phyloP scores from a whole-genome alignment of 2,113 vertebrate species.

The Oryzias melastigma region DNA sequence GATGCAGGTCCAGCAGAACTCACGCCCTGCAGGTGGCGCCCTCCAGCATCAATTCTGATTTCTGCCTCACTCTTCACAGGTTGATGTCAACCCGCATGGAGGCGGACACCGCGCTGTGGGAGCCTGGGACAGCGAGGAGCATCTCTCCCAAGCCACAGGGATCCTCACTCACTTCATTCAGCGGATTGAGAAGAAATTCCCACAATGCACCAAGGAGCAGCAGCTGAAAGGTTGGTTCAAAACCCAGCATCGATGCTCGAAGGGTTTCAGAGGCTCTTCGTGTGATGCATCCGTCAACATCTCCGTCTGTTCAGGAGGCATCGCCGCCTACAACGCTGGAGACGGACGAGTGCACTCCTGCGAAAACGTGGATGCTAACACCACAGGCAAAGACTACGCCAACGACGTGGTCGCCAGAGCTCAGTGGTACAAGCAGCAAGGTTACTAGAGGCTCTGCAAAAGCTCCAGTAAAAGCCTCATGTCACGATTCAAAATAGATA shows the following conservation, averaged over 20 bases:
- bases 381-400: constrained; percentile 46
- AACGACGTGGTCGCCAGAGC: constrained; percentile 61
- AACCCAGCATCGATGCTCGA: not conserved
- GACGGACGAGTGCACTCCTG: constrained; percentile 1
- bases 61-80: not conserved
- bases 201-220: constrained; percentile 1
- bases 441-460: constrained; percentile 6
- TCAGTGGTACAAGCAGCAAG: constrained; percentile 41
- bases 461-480: no score
- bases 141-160: constrained; percentile 3
- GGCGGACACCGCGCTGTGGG: not conserved
- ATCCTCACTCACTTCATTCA: not conserved
- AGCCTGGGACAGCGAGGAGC: constrained; percentile 10
- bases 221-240: constrained; percentile 59
- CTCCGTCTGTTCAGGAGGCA: constrained; percentile 32
- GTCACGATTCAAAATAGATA: no score
- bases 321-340: constrained; percentile 55
- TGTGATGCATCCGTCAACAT: not conserved
- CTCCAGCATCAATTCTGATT: not conserved
- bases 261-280: not conserved
- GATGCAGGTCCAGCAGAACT: constrained; percentile 51
- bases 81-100: not conserved
- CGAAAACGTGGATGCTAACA: not conserved
- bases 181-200: not conserved
- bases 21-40: not conserved